A percentile compares a stretch with the other conserved stretches of the same genome.
These are phyloP conservation scores for Willowsia nigromaculata DNA, from an alignment of 2,888 invertebrate species.

Conservation along the genomic window DNA sequence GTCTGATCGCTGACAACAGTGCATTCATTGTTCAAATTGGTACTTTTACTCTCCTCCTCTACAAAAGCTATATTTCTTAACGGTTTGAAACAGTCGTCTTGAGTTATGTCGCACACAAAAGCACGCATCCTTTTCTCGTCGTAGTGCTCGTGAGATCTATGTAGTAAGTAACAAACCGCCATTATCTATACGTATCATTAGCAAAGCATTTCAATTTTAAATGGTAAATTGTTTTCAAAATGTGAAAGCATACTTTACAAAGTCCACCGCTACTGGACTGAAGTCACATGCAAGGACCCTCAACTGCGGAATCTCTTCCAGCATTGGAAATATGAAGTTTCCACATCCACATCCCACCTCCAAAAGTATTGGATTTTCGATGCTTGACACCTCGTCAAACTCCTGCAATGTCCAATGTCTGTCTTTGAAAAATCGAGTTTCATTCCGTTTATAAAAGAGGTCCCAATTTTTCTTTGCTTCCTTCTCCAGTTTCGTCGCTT, in stretches of 20 bases:
- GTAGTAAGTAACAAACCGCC: not conserved
- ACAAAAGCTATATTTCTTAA: not conserved
- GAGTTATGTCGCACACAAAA: slow-evolving; percentile 92
- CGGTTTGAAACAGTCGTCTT: slow-evolving; percentile 83
- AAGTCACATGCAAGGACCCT: slow-evolving; percentile 95
- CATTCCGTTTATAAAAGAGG: slow-evolving; percentile 96
- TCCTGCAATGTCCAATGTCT: slow-evolving; percentile 98
- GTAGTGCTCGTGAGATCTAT: slow-evolving; percentile 83
- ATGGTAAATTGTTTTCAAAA: not conserved
- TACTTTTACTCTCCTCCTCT: not conserved
- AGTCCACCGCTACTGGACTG: slow-evolving; percentile 92
- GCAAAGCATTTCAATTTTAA: not conserved
- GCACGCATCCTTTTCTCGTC: slow-evolving; percentile 85
- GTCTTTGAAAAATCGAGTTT: slow-evolving; percentile 95
- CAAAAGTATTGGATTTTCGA: slow-evolving; percentile 80
- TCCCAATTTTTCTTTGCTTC: slow-evolving; percentile 97
- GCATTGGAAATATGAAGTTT: slow-evolving; percentile 94
- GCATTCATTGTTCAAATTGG: too few relatives aligned
- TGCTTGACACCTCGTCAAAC: slow-evolving; percentile 88
- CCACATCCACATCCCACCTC: slow-evolving; percentile 91
- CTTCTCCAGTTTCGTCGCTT: slow-evolving; percentile 88
- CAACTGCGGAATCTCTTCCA: slow-evolving; percentile 88
- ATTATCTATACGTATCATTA: too few relatives aligned
- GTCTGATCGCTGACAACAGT: not conserved
- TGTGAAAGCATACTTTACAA: slow-evolving; percentile 84